These are phyloP conservation scores for Diceros bicornis DNA, from an alignment of 2,797 vertebrate species.

Conservation along the genomic window DNA sequence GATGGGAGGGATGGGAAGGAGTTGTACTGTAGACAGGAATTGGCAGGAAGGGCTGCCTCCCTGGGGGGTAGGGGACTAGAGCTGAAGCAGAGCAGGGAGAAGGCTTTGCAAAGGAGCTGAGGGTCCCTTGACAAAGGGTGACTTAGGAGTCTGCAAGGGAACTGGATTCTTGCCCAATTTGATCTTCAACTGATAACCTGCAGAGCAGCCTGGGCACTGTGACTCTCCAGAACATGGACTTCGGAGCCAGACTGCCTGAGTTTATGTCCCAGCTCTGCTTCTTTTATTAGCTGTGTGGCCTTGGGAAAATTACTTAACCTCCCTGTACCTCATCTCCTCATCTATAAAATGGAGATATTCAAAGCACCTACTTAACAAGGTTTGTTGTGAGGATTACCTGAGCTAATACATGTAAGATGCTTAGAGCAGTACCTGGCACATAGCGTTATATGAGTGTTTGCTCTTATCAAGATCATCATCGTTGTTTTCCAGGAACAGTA, in stretches of 20 bases:
- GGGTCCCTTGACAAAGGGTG: neutral
- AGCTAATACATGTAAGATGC: neutral
- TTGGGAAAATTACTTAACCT: conserved; percentile 50
- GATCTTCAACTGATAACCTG: conserved; percentile 6
- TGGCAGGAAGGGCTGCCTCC: neutral
- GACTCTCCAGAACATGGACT: neutral
- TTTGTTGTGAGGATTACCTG: neutral
- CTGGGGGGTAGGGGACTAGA: neutral
- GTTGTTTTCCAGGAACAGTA: conserved; percentile 11
- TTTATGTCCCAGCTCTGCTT: conserved; percentile 28
- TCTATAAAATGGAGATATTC: conserved; percentile 47
- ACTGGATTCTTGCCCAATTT: conserved; percentile 11
- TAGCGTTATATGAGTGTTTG: conserved; percentile 27
- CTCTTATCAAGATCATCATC: neutral
- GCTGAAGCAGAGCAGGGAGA: neutral
- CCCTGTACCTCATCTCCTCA: neutral
- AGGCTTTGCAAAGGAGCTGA: neutral
- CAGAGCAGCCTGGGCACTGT: conserved; percentile 17
- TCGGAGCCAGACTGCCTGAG: neutral
- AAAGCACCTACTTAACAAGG: conserved; percentile 12
- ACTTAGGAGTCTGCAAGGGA: neutral
- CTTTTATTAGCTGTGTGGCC: neutral
- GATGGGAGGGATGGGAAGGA: conserved; percentile 24
- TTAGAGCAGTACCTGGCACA: neutral
- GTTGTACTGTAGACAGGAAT: neutral